phyloP scores from a whole-genome alignment of 2,888 invertebrate species.

The Microplitis deprimator region DNA sequence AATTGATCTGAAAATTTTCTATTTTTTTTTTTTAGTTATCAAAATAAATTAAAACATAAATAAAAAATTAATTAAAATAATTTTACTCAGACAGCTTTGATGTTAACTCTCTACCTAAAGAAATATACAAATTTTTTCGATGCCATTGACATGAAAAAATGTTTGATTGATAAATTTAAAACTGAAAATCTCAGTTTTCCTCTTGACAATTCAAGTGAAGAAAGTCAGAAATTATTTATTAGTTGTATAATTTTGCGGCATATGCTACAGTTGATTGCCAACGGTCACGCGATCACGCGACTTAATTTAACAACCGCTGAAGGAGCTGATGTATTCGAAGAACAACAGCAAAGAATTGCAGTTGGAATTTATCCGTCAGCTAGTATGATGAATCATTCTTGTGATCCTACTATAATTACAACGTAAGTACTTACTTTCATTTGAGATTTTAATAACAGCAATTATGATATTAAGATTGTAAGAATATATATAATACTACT shows the following conservation, averaged over 20 bases:
- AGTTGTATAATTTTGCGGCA: conserved; percentile 82
- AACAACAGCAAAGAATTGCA: conserved; percentile 75
- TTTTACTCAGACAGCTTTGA: conserved; percentile 76
- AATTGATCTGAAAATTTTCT: too few species aligned
- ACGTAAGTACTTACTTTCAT: conserved; percentile 35
- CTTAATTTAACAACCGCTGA: conserved; percentile 56
- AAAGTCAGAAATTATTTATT: conserved; percentile 71
- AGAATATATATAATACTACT: conserved; percentile 2
- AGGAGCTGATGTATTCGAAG: conserved; percentile 53
- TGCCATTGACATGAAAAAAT: conserved; percentile 69
- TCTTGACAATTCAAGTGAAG: conserved; percentile 52
- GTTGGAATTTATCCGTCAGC: conserved; percentile 89
- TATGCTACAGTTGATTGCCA: conserved; percentile 85
- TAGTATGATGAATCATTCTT: conserved; percentile 95
- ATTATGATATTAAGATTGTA: background rate
- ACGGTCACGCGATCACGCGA: conserved; percentile 80
- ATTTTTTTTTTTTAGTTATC: background rate
- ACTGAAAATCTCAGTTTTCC: conserved; percentile 53
- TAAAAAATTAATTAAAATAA: background rate
- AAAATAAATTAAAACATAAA: background rate
- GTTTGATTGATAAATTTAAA: conserved; percentile 57
- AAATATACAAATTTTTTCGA: conserved; percentile 78
- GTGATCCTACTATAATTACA: conserved; percentile 75
- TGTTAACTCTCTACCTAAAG: conserved; percentile 79
- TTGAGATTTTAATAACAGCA: conserved; percentile 1